Evolutionary conservation across 2,888 invertebrate genomes (phyloP), one percentile per base, ranked within the genome.

Genomic region (Microdon myrmicae): DNA sequence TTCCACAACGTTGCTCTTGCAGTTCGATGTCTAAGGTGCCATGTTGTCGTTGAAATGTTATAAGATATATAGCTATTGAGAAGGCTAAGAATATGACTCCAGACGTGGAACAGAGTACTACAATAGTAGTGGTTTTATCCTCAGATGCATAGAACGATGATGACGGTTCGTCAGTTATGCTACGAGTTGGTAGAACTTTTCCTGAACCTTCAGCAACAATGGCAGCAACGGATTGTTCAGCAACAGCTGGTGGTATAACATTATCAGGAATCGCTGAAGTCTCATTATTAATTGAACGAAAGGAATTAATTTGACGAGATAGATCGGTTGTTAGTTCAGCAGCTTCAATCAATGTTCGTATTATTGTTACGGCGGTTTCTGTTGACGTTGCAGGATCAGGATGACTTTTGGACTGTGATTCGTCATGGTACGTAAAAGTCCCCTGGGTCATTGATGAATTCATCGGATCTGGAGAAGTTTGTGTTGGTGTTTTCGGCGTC

Each of bases 21-120:
- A 78, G 74, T 68, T 78, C 78, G 26, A 78, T 78, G 43, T 77
- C 76, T 14, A 78, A 60, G 2, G 77, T 76, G 13, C 77, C 77
- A 19, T 71, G 72, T 31, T 77, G 78, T 3, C 74, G 70, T 60
- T 77, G 78, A 44, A 75, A 77, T 0, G 76, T 73, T 16, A 75
- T 68, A 2, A 76, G 68, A 10, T 74, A 76, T 9, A 75, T 74
- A 0, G 71, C 69, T 43, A 76, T 43, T 2, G 75, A 75, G 26
- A 71, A 67, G 9, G 75, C 54, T 6, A 76, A 70, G 23, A 78
- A 77, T 7, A 78, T 56, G 3, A 74, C 60, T 0, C 72, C 74
- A n/a, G 72, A 71, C n/a, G 72, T 69, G 5, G 74, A 72, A 56
- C 77, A 74, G 5, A 75, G 43, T 3, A 71, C 70, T 5, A 77